Conservation (phyloP, 2,113 vertebrate genomes). For the Syrrhaptes paradoxus region DNA sequence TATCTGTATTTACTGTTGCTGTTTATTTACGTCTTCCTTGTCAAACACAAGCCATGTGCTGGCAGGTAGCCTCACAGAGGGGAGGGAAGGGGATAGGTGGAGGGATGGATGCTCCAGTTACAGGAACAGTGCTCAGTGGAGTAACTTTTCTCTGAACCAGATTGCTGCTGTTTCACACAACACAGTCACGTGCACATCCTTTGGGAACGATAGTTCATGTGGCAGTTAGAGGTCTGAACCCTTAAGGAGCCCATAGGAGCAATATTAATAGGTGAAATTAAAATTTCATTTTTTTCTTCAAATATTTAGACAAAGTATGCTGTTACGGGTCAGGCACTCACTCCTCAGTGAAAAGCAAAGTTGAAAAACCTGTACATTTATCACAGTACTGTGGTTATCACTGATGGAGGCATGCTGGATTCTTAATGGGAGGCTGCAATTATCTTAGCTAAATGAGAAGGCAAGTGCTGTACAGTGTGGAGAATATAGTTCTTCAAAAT, state of each 20-base stretch:
- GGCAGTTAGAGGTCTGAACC: background rate
- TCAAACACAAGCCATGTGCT: background rate
- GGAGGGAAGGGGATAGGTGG: background rate
- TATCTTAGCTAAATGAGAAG: background rate
- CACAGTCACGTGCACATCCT: rapidly evolving
- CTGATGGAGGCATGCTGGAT: background rate
- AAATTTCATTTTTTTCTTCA: background rate
- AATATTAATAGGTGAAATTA: background rate
- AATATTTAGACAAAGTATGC: background rate
- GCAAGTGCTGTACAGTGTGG: background rate
- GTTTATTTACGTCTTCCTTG: background rate
- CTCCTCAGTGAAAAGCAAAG: background rate
- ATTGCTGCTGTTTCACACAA: background rate
- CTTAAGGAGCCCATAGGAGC: background rate
- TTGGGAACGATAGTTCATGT: background rate
- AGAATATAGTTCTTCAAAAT: background rate
- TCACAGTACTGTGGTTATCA: background rate
- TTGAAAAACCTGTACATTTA: background rate
- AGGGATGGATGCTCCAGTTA: background rate
- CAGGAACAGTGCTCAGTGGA: background rate
- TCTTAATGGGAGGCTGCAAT: background rate
- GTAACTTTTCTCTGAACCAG: background rate
- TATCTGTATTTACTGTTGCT: slow-evolving; percentile 4
- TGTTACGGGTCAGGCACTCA: background rate
- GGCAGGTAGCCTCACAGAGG: background rate